Percentiles rank a stretch among this genome's conserved stretches.
Conservation (phyloP, 1,140 invertebrate genomes). For the Drosophila nigromelanica region DNA sequence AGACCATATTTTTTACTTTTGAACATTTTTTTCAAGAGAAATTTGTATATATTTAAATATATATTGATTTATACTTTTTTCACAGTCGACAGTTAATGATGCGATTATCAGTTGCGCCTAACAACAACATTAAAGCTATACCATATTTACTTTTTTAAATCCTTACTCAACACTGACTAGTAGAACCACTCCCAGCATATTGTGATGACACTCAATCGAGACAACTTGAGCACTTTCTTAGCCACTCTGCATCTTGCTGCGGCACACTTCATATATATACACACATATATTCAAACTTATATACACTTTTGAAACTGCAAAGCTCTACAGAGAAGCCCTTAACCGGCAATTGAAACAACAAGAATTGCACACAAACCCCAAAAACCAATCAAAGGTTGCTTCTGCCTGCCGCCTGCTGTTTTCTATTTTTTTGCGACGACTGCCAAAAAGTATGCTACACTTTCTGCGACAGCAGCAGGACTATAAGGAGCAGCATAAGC, state of each 20-base stretch:
- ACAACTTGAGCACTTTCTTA: conserved; percentile 18
- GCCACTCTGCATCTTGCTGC: background rate
- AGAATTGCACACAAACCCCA: conserved; percentile 31
- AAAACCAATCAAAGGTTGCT: conserved; percentile 73
- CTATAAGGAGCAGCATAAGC: conserved; percentile 19
- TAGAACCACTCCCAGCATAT: background rate
- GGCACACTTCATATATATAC: background rate
- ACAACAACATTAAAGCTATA: background rate
- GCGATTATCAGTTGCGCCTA: too few relatives aligned
- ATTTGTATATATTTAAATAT: too few relatives aligned
- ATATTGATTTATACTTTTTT: too few relatives aligned
- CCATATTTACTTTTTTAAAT: background rate
- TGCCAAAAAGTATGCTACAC: conserved; percentile 75
- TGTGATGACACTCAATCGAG: background rate
- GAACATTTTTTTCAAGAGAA: too few relatives aligned
- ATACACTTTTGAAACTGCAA: conserved; percentile 8
- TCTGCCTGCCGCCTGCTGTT: conserved; percentile 25
- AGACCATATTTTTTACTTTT: too few relatives aligned
- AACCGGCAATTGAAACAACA: conserved; percentile 20
- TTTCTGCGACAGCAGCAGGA: conserved; percentile 33
- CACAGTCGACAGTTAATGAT: too few relatives aligned
- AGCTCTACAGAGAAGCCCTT: conserved; percentile 20
- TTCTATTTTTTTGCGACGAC: conserved; percentile 9
- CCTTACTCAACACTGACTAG: background rate
- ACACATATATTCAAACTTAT: background rate